These are phyloP conservation scores for Anas platyrhynchos DNA, from an alignment of 2,113 vertebrate species.

Conservation along the genomic window DNA sequence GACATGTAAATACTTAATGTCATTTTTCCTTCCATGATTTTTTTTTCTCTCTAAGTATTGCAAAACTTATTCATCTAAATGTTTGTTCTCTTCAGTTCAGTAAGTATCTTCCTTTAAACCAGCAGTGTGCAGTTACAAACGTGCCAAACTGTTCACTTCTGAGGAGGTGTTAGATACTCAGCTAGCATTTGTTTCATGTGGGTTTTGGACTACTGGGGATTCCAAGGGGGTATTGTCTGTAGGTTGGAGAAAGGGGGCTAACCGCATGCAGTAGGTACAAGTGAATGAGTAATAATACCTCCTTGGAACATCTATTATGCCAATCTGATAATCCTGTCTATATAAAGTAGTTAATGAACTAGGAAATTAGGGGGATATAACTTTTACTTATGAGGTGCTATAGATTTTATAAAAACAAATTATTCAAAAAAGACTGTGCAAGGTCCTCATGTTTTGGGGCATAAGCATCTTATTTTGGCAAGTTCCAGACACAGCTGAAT, in stretches of 20 bases:
- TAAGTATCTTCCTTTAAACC: not conserved
- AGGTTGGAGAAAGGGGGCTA: not conserved
- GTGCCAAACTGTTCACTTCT: not conserved
- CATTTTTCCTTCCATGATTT: not conserved
- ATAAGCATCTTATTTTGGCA: not conserved
- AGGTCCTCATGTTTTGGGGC: not conserved
- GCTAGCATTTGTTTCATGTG: not conserved
- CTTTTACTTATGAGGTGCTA: not conserved
- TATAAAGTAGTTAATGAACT: not conserved
- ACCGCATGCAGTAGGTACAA: not conserved
- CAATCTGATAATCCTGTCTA: not conserved
- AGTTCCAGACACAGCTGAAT: not conserved
- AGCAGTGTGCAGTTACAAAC: not conserved
- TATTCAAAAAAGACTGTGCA: fast-evolving
- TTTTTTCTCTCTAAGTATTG: not conserved
- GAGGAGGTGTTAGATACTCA: not conserved
- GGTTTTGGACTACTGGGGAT: not conserved
- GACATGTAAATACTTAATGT: not conserved
- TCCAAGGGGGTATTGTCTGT: not conserved
- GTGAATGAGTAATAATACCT: not conserved
- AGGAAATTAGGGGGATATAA: not conserved
- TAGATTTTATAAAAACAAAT: not conserved
- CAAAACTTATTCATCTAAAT: not conserved
- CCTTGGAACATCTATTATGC: not conserved
- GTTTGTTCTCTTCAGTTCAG: not conserved